A percentile compares a stretch with the other conserved stretches of the same genome.
Evolutionary conservation across 2,888 invertebrate species (phyloP).

Genomic region (Cerastoderma edule): DNA sequence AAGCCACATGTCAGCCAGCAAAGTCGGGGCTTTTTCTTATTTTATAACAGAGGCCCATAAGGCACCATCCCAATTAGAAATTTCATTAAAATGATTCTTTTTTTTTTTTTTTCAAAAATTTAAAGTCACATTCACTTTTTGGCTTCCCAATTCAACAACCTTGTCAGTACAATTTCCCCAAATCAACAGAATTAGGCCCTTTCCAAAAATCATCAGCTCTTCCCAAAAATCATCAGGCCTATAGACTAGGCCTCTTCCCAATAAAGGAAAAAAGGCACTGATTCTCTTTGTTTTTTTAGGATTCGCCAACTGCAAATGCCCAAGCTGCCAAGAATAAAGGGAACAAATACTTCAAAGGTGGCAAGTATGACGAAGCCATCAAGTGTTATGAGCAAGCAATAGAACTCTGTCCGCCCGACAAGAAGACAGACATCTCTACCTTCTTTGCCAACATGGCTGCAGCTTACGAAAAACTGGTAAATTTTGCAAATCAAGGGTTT

Average conservation of each 20-base stretch:
- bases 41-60: too few species aligned
- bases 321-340: conserved; percentile 86
- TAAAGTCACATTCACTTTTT: neutral
- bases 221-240: too few species aligned
- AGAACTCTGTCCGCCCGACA: conserved; percentile 85
- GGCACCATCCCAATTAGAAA: too few species aligned
- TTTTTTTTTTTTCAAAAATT: neutral
- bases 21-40: too few species aligned
- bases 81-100: too few species aligned
- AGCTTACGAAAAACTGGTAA: conserved; percentile 93
- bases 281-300: conserved; percentile 16
- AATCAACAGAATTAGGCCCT: neutral
- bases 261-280: neutral
- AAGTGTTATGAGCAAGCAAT: conserved; percentile 85
- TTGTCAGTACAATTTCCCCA: neutral
- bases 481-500: too few species aligned
- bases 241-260: too few species aligned
- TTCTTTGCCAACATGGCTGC: conserved; percentile 98
- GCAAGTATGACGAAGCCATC: conserved; percentile 84
- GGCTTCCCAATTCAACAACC: neutral
- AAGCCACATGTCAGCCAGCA: too few species aligned
- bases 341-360: conserved; percentile 84
- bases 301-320: conserved; percentile 75
- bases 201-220: too few species aligned
- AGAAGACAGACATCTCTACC: conserved; percentile 91